These are phyloP conservation scores for Ganaspis sp. DNA, from an alignment of 1,140 invertebrate genomes.

Conservation along the genomic window DNA sequence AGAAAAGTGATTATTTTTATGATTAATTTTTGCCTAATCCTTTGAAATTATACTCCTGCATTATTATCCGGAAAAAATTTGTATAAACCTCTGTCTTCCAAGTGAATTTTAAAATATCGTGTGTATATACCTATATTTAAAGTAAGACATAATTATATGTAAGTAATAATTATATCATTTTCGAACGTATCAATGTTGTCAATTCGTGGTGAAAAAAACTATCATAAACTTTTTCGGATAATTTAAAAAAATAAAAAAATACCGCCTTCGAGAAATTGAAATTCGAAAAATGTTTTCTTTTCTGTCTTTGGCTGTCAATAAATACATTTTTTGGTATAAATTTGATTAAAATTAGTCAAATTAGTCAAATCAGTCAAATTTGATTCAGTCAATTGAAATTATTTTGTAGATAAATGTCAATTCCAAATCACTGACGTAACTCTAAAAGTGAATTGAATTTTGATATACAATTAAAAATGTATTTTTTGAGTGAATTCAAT, in stretches of 20 bases:
- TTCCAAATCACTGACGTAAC: neutral
- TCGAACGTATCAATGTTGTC: constrained; percentile 39
- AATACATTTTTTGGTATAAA: no score
- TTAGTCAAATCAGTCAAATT: constrained; percentile 6
- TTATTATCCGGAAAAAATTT: constrained; percentile 47
- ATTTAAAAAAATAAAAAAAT: constrained; percentile 25
- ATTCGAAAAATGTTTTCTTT: neutral
- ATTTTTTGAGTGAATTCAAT: constrained; percentile 51
- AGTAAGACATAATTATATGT: constrained; percentile 43
- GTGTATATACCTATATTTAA: constrained; percentile 60
- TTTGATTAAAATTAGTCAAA: neutral
- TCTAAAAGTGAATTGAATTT: constrained; percentile 4
- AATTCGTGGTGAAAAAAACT: constrained; percentile 6
- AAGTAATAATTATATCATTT: constrained; percentile 42
- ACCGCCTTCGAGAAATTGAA: constrained; percentile 1
- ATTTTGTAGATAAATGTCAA: neutral
- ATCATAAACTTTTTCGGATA: neutral
- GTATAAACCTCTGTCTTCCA: constrained; percentile 73
- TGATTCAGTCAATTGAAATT: neutral
- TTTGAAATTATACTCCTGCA: constrained; percentile 36
- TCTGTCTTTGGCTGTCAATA: neutral
- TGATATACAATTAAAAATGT: constrained; percentile 38
- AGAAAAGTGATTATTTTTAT: constrained; percentile 53
- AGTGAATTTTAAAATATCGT: constrained; percentile 65
- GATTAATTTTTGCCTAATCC: constrained; percentile 42